Evolutionary conservation across 2,888 invertebrate genomes (phyloP).

Genomic region (Aphidius colemani): DNA sequence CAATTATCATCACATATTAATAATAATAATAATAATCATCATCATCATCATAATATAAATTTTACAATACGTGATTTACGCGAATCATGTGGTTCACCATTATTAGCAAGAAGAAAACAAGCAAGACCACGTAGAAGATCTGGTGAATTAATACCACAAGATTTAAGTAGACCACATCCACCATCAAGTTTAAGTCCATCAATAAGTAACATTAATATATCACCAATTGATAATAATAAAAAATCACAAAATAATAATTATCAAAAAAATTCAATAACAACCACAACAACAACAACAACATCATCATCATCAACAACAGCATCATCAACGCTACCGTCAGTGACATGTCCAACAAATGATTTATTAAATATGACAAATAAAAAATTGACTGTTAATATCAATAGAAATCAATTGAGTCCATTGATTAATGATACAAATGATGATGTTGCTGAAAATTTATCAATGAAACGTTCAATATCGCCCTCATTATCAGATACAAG

Average conservation of each 20-base stretch:
- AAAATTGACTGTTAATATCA: slow-evolving; percentile 34
- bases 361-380: background rate
- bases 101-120: slow-evolving; percentile 80
- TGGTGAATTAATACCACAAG: slow-evolving; percentile 73
- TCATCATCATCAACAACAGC: slow-evolving; percentile 36
- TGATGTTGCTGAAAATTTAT: slow-evolving; percentile 56
- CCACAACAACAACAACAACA: slow-evolving; percentile 29
- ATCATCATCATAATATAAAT: slow-evolving; percentile 49
- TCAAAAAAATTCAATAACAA: slow-evolving; percentile 29
- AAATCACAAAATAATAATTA: slow-evolving; percentile 36
- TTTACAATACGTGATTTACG: slow-evolving; percentile 55
- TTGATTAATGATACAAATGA: slow-evolving; percentile 40
- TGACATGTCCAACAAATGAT: slow-evolving; percentile 25
- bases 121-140: slow-evolving; percentile 83
- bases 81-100: slow-evolving; percentile 73
- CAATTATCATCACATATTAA: slow-evolving; percentile 35
- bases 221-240: slow-evolving; percentile 13
- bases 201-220: slow-evolving; percentile 43
- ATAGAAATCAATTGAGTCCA: slow-evolving; percentile 31
- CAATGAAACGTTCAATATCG: slow-evolving; percentile 48
- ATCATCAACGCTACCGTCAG: slow-evolving; percentile 32
- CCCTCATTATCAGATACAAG: slow-evolving; percentile 20
- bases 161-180: slow-evolving; percentile 62
- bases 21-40: slow-evolving; percentile 61
- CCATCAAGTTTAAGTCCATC: slow-evolving; percentile 50